Conservation (phyloP, 1,140 invertebrate genomes). For the Papilio xuthus region DNA sequence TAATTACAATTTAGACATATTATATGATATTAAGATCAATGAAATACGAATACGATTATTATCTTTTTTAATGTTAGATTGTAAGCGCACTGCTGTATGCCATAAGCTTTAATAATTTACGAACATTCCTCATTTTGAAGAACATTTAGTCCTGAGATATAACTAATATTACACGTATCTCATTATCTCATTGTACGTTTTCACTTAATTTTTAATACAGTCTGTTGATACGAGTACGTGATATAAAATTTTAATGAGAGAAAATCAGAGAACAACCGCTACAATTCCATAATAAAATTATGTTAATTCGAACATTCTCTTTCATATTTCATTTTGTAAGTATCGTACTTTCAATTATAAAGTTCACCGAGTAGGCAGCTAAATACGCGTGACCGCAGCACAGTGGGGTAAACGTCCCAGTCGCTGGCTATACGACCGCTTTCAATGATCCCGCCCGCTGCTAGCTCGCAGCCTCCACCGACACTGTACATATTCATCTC, state of each 20-base stretch:
- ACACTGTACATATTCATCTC: neutral
- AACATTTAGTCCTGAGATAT: too few relatives aligned
- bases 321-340: slow-evolving; percentile 27
- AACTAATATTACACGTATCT: too few relatives aligned
- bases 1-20: too few relatives aligned
- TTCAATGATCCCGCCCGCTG: neutral
- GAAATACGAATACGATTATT: too few relatives aligned
- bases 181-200: neutral
- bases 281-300: slow-evolving; percentile 22
- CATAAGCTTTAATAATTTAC: too few relatives aligned
- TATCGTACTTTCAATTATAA: slow-evolving; percentile 35
- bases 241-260: neutral
- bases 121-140: too few relatives aligned
- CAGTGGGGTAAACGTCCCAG: slow-evolving; percentile 40
- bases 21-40: too few relatives aligned
- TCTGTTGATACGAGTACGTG: neutral
- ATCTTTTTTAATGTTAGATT: too few relatives aligned
- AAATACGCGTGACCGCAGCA: slow-evolving; percentile 58
- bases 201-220: slow-evolving; percentile 1
- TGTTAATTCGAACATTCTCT: slow-evolving; percentile 21
- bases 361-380: slow-evolving; percentile 37
- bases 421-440: neutral
- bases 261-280: slow-evolving; percentile 13
- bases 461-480: neutral
- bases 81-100: too few relatives aligned